These are phyloP conservation scores for Acanthaster planci DNA, from an alignment of 35 echinoderm and acorn worm genomes.

Conservation along the genomic window DNA sequence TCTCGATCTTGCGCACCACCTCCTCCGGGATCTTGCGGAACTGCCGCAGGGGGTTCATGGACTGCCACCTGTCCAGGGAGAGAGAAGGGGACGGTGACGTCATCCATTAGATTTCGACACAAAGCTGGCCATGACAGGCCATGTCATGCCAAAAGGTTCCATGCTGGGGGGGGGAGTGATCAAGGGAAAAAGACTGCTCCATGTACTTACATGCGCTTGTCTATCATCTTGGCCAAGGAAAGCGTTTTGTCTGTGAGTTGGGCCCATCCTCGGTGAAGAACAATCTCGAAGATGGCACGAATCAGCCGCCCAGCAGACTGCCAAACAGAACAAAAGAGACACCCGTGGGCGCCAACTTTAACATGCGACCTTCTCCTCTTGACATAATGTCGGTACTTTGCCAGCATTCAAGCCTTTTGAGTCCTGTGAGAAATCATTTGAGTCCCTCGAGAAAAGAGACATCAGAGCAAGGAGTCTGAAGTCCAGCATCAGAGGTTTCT, in stretches of 20 bases:
- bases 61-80: constrained; percentile 96
- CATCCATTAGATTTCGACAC: neutral
- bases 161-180: too few relatives aligned
- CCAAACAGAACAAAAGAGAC: neutral
- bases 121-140: neutral
- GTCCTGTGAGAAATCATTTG: too few relatives aligned
- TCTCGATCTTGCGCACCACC: constrained; percentile 96
- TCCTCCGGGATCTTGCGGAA: constrained; percentile 97
- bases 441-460: neutral
- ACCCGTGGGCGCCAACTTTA: too few relatives aligned
- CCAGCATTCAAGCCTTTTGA: too few relatives aligned
- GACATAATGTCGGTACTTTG: too few relatives aligned
- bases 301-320: constrained; percentile 98
- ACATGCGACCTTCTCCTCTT: too few relatives aligned
- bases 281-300: constrained; percentile 95
- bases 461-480: neutral
- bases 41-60: constrained; percentile 96
- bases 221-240: constrained; percentile 95
- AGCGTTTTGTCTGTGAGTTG: constrained; percentile 93
- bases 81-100: neutral
- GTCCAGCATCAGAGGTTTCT: constrained; percentile 22
- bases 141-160: too few relatives aligned
- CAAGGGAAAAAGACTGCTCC: too few relatives aligned
- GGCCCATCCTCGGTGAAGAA: constrained; percentile 92
- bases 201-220: constrained; percentile 99